phyloP scores from a whole-genome alignment of 2,113 vertebrate species.

The Podarcis cretensis region DNA sequence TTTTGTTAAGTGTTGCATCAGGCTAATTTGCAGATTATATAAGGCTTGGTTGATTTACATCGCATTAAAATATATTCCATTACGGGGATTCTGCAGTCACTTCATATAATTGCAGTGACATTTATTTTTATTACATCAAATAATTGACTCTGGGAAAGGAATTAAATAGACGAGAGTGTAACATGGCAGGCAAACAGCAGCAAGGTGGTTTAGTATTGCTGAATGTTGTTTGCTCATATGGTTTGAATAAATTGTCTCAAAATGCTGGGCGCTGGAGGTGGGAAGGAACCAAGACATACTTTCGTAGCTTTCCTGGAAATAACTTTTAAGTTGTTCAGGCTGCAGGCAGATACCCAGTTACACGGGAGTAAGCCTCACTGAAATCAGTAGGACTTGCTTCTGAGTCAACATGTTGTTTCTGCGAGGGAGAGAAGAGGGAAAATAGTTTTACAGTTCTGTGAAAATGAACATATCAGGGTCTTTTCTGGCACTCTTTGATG shows the following conservation, averaged over 20 bases:
- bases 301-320: neutral
- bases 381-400: neutral
- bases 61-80: slow-evolving; percentile 58
- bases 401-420: neutral
- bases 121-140: slow-evolving; percentile 59
- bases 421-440: neutral
- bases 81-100: slow-evolving; percentile 59
- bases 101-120: slow-evolving; percentile 53
- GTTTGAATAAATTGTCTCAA: neutral
- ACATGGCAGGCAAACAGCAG: slow-evolving; percentile 46
- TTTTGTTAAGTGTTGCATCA: slow-evolving; percentile 37
- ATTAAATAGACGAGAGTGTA: slow-evolving; percentile 36
- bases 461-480: neutral
- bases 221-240: slow-evolving; percentile 12
- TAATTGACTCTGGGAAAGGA: slow-evolving; percentile 62
- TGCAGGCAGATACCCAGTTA: neutral
- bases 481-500: slow-evolving; percentile 10
- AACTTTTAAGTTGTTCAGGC: neutral
- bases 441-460: neutral
- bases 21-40: slow-evolving; percentile 54
- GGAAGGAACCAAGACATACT: neutral
- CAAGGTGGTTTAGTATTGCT: slow-evolving; percentile 16
- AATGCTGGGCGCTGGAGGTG: neutral
- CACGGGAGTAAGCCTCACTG: neutral
- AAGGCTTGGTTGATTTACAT: slow-evolving; percentile 59